phyloP scores from a whole-genome alignment of 2,113 vertebrate species.

The Dipodomys spectabilis region DNA sequence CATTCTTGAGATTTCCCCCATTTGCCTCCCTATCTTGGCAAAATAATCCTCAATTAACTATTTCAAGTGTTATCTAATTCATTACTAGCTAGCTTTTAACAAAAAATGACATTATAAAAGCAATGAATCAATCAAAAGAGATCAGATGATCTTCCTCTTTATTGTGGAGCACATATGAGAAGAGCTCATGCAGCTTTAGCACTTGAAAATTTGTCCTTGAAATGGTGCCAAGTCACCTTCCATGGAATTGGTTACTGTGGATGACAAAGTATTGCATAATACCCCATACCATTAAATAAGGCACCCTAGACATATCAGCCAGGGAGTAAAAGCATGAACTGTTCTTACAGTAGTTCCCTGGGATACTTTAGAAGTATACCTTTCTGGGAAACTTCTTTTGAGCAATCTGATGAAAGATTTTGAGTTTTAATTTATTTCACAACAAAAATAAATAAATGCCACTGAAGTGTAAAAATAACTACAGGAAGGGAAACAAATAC shows the following conservation, averaged over 20 bases:
- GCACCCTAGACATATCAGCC: rapidly evolving
- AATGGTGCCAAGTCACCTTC: neutral
- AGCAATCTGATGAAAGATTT: neutral
- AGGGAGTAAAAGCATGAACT: neutral
- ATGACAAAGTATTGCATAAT: too few species aligned
- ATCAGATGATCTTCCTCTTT: neutral
- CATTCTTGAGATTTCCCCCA: too few species aligned
- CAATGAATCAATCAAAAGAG: too few species aligned
- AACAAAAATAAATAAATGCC: neutral
- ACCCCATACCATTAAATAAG: rapidly evolving
- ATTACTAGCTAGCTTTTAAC: too few species aligned
- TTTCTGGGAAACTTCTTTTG: neutral
- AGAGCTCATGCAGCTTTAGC: neutral
- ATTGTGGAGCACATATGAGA: too few species aligned
- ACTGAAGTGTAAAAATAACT: neutral
- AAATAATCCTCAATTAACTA: too few species aligned
- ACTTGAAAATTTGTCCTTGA: neutral
- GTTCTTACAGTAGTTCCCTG: neutral
- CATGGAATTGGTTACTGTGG: neutral
- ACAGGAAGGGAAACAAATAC: neutral
- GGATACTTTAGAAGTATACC: too few species aligned
- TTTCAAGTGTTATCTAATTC: too few species aligned
- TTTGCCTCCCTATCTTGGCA: too few species aligned
- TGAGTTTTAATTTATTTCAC: neutral
- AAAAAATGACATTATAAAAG: too few species aligned